Percentiles rank a stretch among this genome's conserved stretches.
Evolutionary conservation across 2,888 invertebrate species (phyloP).

Genomic region (Micoletzkya japonica): DNA sequence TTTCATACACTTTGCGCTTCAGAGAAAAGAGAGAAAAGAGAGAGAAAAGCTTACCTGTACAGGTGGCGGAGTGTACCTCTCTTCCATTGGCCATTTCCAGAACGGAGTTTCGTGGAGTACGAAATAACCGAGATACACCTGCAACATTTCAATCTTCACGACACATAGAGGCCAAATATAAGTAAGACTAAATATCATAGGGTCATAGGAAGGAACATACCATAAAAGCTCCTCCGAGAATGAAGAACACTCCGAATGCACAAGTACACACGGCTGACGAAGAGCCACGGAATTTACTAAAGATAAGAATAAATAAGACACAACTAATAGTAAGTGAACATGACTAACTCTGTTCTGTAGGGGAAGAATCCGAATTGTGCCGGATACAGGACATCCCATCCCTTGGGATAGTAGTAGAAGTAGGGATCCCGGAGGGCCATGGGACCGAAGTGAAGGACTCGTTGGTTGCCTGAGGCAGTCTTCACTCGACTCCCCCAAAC

Average conservation of each 20-base stretch:
- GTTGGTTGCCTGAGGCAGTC: conserved; percentile 53
- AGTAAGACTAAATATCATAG: conserved; percentile 4
- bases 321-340: conserved; percentile 36
- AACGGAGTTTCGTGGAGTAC: conserved; percentile 56
- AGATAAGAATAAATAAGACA: background rate
- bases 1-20: background rate
- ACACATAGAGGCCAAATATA: background rate
- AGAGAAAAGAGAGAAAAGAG: background rate
- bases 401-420: conserved; percentile 64
- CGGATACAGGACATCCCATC: conserved; percentile 64
- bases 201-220: conserved; percentile 19
- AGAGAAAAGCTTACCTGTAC: conserved; percentile 37
- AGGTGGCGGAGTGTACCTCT: conserved; percentile 48
- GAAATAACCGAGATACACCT: conserved; percentile 55
- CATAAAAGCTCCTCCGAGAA: conserved; percentile 61
- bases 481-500: background rate
- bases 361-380: conserved; percentile 64
- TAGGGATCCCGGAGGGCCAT: conserved; percentile 64
- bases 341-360: conserved; percentile 60
- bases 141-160: background rate
- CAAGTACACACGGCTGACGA: conserved; percentile 58
- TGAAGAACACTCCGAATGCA: conserved; percentile 62
- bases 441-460: conserved; percentile 63
- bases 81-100: conserved; percentile 56
- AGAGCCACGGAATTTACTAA: conserved; percentile 63